These are phyloP conservation scores for Scaptomyza hsui DNA, from an alignment of 1,140 invertebrate species.

Conservation along the genomic window DNA sequence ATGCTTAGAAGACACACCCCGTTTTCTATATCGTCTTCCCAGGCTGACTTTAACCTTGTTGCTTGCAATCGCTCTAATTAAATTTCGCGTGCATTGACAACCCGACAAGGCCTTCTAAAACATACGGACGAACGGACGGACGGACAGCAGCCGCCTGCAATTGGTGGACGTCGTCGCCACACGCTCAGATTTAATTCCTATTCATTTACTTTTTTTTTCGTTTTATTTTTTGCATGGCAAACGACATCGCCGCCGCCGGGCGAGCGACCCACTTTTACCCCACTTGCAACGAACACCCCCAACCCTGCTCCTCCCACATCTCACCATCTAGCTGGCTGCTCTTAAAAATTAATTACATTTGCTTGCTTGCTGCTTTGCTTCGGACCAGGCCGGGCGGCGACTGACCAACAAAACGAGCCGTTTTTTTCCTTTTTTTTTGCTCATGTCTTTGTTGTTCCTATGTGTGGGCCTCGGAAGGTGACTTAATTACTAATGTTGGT, in stretches of 20 bases:
- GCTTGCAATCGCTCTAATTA: conserved; percentile 65
- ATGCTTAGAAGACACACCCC: conserved; percentile 23
- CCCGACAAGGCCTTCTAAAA: conserved; percentile 32
- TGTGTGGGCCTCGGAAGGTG: not conserved
- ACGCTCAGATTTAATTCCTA: conserved; percentile 51
- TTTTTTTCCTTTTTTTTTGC: not conserved
- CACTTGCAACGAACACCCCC: not conserved
- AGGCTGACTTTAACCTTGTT: conserved; percentile 77
- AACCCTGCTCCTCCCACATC: not conserved
- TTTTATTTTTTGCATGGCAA: conserved; percentile 34
- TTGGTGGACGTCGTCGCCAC: conserved; percentile 18
- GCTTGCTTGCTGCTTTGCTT: conserved; percentile 21
- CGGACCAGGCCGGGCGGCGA: conserved; percentile 1
- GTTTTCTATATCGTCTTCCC: not conserved
- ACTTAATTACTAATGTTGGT: not conserved
- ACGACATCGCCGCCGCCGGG: conserved; percentile 40
- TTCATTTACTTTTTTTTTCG: conserved; percentile 19
- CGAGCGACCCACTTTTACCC: conserved; percentile 18
- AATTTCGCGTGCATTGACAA: conserved; percentile 61
- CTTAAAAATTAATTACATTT: conserved; percentile 73
- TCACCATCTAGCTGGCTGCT: conserved; percentile 20
- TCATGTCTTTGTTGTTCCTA: not conserved
- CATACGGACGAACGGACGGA: conserved; percentile 33
- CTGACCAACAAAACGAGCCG: conserved; percentile 34
- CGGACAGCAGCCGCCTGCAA: conserved; percentile 21